A percentile compares a stretch with the other conserved stretches of the same genome.
Conservation (phyloP, 1,140 invertebrate species). For the Diachasmimorpha longicaudata region DNA sequence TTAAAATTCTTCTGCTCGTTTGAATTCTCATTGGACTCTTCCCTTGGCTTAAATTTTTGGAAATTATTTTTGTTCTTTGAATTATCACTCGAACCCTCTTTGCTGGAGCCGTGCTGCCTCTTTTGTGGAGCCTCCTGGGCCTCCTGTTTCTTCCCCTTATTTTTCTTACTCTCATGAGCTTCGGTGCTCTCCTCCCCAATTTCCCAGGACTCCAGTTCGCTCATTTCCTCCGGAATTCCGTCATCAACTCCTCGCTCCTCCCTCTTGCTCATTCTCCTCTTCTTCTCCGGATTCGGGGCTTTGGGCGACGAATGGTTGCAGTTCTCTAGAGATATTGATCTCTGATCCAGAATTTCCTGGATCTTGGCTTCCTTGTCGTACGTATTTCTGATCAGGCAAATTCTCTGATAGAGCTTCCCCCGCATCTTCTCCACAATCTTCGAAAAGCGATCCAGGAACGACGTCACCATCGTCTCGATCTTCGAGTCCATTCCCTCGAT, state of each 20-base stretch:
- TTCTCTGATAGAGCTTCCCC: neutral
- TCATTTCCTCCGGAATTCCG: neutral
- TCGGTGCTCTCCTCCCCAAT: neutral
- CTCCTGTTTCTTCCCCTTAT: neutral
- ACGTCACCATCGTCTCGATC: neutral
- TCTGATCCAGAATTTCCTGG: neutral
- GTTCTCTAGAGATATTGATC: neutral
- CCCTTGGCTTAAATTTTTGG: neutral
- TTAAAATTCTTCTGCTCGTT: neutral
- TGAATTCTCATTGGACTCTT: neutral
- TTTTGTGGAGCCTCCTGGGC: neutral
- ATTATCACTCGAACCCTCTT: neutral
- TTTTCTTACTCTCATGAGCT: neutral
- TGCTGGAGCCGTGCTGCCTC: neutral
- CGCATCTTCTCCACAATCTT: conserved; percentile 6
- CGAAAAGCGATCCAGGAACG: neutral
- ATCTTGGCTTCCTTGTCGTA: neutral
- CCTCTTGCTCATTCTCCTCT: neutral
- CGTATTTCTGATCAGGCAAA: conserved; percentile 13
- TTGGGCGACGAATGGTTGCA: neutral
- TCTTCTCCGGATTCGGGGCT: neutral
- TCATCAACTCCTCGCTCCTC: neutral
- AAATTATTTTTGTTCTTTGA: neutral
- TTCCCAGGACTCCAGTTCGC: neutral
- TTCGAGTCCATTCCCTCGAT: conserved; percentile 6